A percentile compares a stretch with the other conserved stretches of the same genome.
These are phyloP conservation scores for Larimichthys crocea DNA, from an alignment of 2,113 vertebrate species.

Conservation along the genomic window DNA sequence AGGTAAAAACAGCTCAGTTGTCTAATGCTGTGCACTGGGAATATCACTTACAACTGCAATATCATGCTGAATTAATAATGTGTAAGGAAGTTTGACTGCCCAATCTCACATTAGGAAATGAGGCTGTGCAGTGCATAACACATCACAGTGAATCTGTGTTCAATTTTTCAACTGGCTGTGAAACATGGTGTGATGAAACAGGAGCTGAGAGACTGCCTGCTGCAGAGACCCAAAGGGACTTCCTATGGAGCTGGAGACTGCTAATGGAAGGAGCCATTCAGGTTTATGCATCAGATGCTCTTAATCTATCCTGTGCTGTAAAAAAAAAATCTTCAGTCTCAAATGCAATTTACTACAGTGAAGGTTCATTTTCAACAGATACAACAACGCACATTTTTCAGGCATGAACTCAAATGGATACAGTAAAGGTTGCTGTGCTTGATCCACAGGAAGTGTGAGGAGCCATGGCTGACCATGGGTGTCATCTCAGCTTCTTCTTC, in stretches of 20 bases:
- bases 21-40: constrained; percentile 53
- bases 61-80: constrained; percentile 72
- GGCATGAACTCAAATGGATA: constrained; percentile 75
- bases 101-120: constrained; percentile 12
- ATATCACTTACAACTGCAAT: constrained; percentile 57
- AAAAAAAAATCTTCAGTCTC: background rate
- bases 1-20: constrained; percentile 44
- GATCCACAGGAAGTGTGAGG: constrained; percentile 86
- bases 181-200: constrained; percentile 20
- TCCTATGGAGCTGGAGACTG: constrained; percentile 54
- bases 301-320: background rate
- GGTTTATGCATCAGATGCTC: background rate
- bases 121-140: constrained; percentile 19
- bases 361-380: background rate
- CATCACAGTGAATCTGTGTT: constrained; percentile 30
- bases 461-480: constrained; percentile 81
- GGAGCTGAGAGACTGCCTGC: constrained; percentile 12
- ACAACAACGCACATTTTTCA: background rate
- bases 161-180: constrained; percentile 37
- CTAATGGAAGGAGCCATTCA: constrained; percentile 39
- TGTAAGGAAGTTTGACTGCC: constrained; percentile 38
- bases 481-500: constrained; percentile 85
- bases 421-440: constrained; percentile 88
- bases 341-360: too few relatives aligned
- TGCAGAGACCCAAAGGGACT: constrained; percentile 24